Percentiles rank a stretch among this genome's conserved stretches.
These are phyloP conservation scores for Gavia stellata DNA, from an alignment of 2,113 vertebrate species.

Conservation along the genomic window DNA sequence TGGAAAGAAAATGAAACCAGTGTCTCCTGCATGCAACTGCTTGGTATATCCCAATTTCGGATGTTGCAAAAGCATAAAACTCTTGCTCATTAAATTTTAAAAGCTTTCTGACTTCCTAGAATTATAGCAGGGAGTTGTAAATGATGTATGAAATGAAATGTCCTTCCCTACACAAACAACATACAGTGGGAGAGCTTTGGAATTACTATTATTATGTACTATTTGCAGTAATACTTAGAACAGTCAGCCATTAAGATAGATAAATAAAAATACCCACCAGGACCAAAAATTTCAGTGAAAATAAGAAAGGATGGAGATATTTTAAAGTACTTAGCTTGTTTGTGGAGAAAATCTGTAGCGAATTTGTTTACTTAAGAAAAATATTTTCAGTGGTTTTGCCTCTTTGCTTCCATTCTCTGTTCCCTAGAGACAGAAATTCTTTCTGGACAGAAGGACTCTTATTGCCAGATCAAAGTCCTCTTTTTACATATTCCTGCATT, in stretches of 20 bases:
- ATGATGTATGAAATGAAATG: slow-evolving; percentile 51
- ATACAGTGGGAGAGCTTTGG: not conserved
- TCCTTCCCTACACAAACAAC: slow-evolving; percentile 6
- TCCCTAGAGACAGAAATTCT: not conserved
- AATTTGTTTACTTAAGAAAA: not conserved
- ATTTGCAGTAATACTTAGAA: slow-evolving; percentile 19
- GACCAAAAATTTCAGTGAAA: not conserved
- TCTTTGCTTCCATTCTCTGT: not conserved
- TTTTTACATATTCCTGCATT: not conserved
- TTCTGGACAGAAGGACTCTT: not conserved
- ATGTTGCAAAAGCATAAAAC: slow-evolving; percentile 3
- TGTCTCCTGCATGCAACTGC: not conserved
- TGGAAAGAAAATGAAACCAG: slow-evolving; percentile 30
- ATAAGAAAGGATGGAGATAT: not conserved
- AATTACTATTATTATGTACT: slow-evolving; percentile 36
- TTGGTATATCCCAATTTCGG: not conserved
- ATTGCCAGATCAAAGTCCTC: not conserved
- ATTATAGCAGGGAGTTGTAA: slow-evolving; percentile 34
- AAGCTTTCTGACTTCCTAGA: slow-evolving; percentile 37
- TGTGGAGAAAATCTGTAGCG: not conserved
- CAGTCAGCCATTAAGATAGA: slow-evolving; percentile 36
- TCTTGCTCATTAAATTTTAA: slow-evolving; percentile 58
- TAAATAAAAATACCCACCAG: slow-evolving; percentile 13
- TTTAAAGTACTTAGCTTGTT: not conserved
- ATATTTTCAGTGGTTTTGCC: not conserved